Percentiles rank a stretch among this genome's conserved stretches.
Conservation (phyloP, 2,797 vertebrate species). For the Hozukius guyotensis region DNA sequence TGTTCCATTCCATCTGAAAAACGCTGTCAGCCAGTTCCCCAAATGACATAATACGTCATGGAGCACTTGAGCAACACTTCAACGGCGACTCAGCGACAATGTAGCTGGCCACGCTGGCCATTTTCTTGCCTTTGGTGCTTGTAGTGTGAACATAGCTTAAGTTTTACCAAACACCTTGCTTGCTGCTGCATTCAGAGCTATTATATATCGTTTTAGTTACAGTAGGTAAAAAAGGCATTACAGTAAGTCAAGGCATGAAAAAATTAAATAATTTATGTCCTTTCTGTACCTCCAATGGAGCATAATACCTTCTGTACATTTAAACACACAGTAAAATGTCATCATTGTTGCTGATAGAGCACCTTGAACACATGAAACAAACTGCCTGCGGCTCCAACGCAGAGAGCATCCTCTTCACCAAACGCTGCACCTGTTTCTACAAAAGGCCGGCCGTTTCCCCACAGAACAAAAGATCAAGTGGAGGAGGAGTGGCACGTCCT, state of each 20-base stretch:
- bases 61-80: too few relatives aligned
- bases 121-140: too few relatives aligned
- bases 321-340: constrained; percentile 29
- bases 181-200: not conserved
- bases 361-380: constrained; percentile 41
- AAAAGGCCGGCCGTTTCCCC: constrained; percentile 35
- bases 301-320: not conserved
- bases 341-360: constrained; percentile 10
- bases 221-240: not conserved
- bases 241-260: not conserved
- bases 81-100: too few relatives aligned
- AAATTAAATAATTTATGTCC: not conserved
- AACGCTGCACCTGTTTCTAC: constrained; percentile 61
- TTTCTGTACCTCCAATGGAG: not conserved
- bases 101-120: too few relatives aligned
- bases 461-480: constrained; percentile 52
- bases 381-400: constrained; percentile 9
- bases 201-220: not conserved
- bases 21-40: too few relatives aligned
- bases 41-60: too few relatives aligned
- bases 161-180: too few relatives aligned
- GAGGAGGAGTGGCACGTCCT: constrained; percentile 33
- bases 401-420: constrained; percentile 42
- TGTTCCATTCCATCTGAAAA: too few relatives aligned
- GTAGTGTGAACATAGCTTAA: too few relatives aligned